These are phyloP conservation scores for Takifugu bimaculatus DNA, from an alignment of 2,113 vertebrate species.

Conservation along the genomic window DNA sequence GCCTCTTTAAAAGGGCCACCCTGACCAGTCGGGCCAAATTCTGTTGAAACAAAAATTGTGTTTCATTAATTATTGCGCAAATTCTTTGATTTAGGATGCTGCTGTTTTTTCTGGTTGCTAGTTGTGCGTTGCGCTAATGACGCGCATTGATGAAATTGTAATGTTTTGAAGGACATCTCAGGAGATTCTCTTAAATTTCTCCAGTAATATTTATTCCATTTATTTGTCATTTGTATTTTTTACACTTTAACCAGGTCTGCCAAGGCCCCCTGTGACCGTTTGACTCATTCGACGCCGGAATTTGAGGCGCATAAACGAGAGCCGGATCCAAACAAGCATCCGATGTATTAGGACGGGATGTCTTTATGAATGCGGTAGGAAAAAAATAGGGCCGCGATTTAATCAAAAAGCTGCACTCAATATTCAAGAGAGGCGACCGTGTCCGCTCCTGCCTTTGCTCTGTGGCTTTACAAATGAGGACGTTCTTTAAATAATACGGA, in stretches of 20 bases:
- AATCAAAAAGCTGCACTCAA: conserved; percentile 75
- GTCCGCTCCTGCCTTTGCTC: conserved; percentile 53
- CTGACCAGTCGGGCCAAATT: too few species aligned
- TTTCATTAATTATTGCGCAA: too few species aligned
- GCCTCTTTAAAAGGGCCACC: too few species aligned
- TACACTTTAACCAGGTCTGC: background rate
- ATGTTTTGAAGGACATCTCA: background rate
- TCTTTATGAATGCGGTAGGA: conserved; percentile 65
- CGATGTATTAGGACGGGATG: conserved; percentile 55
- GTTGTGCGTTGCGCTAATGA: too few species aligned
- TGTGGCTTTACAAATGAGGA: conserved; percentile 73
- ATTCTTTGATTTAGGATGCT: too few species aligned
- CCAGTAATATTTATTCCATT: too few species aligned
- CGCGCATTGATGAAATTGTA: too few species aligned
- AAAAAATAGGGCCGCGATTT: conserved; percentile 68
- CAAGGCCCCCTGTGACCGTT: conserved; percentile 21
- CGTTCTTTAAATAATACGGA: conserved; percentile 76
- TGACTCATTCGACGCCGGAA: conserved; percentile 61
- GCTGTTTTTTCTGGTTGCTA: too few species aligned
- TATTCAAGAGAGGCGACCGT: conserved; percentile 72
- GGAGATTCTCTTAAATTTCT: background rate
- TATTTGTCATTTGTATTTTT: too few species aligned
- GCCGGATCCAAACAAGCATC: conserved; percentile 58
- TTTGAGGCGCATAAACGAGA: conserved; percentile 42
- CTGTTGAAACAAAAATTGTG: too few species aligned